Conservation (phyloP, 2,888 invertebrate genomes). For the Melanargia galathea region DNA sequence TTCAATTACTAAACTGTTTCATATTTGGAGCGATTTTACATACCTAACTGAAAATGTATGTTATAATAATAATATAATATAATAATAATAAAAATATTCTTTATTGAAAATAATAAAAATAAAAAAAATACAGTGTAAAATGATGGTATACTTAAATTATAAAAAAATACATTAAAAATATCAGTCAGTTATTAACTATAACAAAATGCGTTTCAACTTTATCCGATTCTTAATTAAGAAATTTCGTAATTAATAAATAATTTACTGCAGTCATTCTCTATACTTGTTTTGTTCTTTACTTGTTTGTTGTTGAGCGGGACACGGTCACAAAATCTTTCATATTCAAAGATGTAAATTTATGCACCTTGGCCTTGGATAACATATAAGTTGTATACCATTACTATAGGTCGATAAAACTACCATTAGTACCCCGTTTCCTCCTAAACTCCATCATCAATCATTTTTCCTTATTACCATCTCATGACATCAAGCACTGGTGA, state of each 20-base stretch:
- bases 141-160: no score
- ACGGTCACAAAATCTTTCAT: neutral
- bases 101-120: no score
- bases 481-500: neutral
- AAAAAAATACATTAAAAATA: no score
- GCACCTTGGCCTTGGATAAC: conserved; percentile 2
- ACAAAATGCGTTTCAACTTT: neutral
- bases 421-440: neutral
- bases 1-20: no score
- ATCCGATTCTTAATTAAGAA: neutral
- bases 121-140: no score
- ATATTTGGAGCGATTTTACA: no score
- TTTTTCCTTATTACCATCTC: neutral
- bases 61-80: no score
- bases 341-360: neutral
- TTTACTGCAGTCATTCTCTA: neutral
- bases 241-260: neutral
- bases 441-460: neutral
- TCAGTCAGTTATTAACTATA: no score
- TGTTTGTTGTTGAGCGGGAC: no score
- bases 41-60: no score
- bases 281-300: no score
- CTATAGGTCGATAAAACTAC: neutral
- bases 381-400: neutral
- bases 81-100: no score